A percentile compares a stretch with the other conserved stretches of the same genome.
phyloP scores from a whole-genome alignment of 2,113 vertebrate species.

The Mystacornis crossleyi region DNA sequence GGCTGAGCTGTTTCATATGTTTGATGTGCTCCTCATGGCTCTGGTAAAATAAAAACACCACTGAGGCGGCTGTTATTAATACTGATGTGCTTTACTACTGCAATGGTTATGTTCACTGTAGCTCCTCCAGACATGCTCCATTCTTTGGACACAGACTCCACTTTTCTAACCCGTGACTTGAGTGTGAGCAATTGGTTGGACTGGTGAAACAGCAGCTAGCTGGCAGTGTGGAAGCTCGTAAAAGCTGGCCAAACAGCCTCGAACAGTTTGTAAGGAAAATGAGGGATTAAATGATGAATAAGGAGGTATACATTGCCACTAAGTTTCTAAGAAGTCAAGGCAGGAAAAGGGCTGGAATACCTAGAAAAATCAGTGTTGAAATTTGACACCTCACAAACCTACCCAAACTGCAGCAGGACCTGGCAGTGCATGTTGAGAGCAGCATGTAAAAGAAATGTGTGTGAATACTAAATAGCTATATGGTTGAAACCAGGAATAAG shows the following conservation, averaged over 20 bases:
- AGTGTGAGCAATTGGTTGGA: not conserved
- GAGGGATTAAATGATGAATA: not conserved
- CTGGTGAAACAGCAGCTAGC: not conserved
- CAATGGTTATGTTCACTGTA: not conserved
- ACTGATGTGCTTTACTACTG: not conserved
- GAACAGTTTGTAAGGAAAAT: not conserved
- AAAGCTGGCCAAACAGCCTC: not conserved
- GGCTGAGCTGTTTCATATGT: not conserved
- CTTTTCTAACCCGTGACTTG: not conserved
- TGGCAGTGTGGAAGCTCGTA: not conserved
- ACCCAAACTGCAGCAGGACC: not conserved
- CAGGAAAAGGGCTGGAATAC: not conserved
- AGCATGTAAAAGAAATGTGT: not conserved
- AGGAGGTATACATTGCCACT: not conserved
- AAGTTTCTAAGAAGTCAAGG: not conserved
- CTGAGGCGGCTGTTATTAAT: not conserved
- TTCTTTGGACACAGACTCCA: not conserved
- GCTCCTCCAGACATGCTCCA: not conserved
- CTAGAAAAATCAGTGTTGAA: not conserved
- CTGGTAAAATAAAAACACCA: not conserved
- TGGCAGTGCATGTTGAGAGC: accelerated
- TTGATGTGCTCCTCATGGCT: not conserved
- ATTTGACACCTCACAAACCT: not conserved
- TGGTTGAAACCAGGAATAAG: not conserved
- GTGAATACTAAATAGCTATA: not conserved